phyloP scores from a whole-genome alignment of 2,113 vertebrate genomes.

The Megaleporinus macrocephalus region DNA sequence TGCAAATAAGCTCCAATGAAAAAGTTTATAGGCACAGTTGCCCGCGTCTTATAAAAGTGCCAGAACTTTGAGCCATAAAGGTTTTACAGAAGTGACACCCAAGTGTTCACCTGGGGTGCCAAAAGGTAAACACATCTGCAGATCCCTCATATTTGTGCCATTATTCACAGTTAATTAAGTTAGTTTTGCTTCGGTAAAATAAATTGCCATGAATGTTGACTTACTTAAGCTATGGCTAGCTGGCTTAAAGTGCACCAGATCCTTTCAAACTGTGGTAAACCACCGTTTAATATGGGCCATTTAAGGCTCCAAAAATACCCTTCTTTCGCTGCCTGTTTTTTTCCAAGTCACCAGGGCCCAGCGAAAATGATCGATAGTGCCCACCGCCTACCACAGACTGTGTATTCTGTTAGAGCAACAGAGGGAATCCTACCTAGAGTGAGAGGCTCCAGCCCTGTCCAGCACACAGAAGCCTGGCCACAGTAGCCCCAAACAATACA shows the following conservation, averaged over 20 bases:
- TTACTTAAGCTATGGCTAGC: constrained; percentile 29
- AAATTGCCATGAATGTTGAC: constrained; percentile 38
- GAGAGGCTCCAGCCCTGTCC: neutral
- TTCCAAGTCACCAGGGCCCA: constrained; percentile 14
- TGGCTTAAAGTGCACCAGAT: constrained; percentile 24
- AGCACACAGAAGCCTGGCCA: constrained; percentile 7
- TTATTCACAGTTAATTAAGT: neutral
- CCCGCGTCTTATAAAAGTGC: constrained; percentile 45
- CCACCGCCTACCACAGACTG: neutral
- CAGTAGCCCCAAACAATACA: neutral
- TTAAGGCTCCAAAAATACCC: constrained; percentile 45
- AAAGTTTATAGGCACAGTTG: constrained; percentile 57
- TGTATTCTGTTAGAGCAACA: neutral
- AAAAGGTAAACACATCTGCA: constrained; percentile 46
- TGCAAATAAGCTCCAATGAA: constrained; percentile 46
- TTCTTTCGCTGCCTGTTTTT: constrained; percentile 39
- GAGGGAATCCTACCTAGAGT: constrained; percentile 14
- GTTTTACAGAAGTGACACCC: constrained; percentile 53
- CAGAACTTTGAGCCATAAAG: constrained; percentile 48
- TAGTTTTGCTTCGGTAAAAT: constrained; percentile 23
- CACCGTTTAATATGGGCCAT: constrained; percentile 44
- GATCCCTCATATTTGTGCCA: constrained; percentile 15
- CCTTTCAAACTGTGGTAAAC: constrained; percentile 51
- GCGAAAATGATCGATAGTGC: constrained; percentile 26
- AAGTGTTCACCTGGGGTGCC: constrained; percentile 41